Base-by-base conservation (phyloP, 35 echinoderm and acorn worm genomes). In the Anneissia japonica region DNA sequence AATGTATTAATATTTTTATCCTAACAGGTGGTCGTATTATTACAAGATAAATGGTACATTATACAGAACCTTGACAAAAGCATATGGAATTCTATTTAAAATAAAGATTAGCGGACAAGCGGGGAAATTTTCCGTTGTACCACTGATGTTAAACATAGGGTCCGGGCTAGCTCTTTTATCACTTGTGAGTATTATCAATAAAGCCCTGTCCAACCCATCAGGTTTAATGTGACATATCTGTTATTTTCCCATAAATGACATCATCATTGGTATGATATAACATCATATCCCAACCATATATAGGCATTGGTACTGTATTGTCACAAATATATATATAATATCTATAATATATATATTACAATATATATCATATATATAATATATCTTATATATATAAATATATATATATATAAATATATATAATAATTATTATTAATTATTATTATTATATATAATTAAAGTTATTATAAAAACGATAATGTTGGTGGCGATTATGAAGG, bases 111-210 rank as follows among this genome's bases (percentile, higher is more conserved):
- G 88, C 38, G 95, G 95, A 46, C 80, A 88, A 30, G 95, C 95
- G 26, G 96, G 96, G n/a, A 93, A 99, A 46, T 99, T 99, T 83
- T 83, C 89, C 79, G 84, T 99, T 37, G 83, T 99, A 34, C 96
- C 96, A 7, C 84, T 99, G 55, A 94, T 99, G 89, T 46, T 99
- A 31, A 99, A 99, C 83, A 90, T 99, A 51, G 96, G 92, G 35
- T 94, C 96, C 5, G 96, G 92, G 30, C 83, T 94, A 56, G 96
- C 96, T 19, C 89, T 99, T 34, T 84, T 99, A 12, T 99, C 96
- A 46, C 76, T 99, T 74, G 96, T 99, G 90, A 99, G 96, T 91
- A 39, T 46, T 16, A 14, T 73, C 26, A 0, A n/a, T n/a, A n/a
- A n/a, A n/a, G n/a, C n/a, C n/a, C n/a, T n/a, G 11, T 13, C 26